Percentiles rank a stretch among this genome's conserved stretches.
These are phyloP conservation scores for Whitmania pigra DNA, from an alignment of 1,140 invertebrate species.

Conservation along the genomic window DNA sequence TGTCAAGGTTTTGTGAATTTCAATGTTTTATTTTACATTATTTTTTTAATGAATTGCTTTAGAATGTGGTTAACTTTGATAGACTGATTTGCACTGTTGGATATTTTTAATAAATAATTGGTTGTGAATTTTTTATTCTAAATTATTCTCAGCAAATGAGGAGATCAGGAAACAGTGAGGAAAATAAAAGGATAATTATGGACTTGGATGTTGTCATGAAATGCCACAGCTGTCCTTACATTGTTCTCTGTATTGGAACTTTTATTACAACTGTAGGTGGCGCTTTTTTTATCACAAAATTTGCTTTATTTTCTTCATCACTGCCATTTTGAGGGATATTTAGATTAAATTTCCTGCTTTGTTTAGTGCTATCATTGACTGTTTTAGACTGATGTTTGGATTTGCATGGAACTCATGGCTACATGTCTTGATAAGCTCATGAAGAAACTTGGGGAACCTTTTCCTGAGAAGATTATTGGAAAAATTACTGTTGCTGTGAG, in stretches of 20 bases:
- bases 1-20: constrained; percentile 61
- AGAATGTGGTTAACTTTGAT: not conserved
- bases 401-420: constrained; percentile 98
- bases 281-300: not conserved
- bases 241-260: constrained; percentile 89
- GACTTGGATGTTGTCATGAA: constrained; percentile 93
- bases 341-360: not conserved
- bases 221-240: constrained; percentile 89
- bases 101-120: too few species aligned
- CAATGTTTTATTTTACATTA: constrained; percentile 22
- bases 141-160: constrained; percentile 75
- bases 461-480: constrained; percentile 87
- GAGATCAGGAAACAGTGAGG: constrained; percentile 83
- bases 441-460: constrained; percentile 67
- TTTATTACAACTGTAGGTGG: constrained; percentile 71
- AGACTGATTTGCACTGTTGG: too few species aligned
- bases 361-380: not conserved
- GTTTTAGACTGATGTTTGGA: constrained; percentile 78
- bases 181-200: constrained; percentile 95
- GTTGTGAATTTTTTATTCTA: not conserved
- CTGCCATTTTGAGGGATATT: not conserved
- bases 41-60: constrained; percentile 19
- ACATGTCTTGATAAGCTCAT: constrained; percentile 94
- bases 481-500: constrained; percentile 89
- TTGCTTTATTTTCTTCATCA: not conserved